phyloP scores from a whole-genome alignment of 2,113 vertebrate species.

The Oncorhynchus kisutch region DNA sequence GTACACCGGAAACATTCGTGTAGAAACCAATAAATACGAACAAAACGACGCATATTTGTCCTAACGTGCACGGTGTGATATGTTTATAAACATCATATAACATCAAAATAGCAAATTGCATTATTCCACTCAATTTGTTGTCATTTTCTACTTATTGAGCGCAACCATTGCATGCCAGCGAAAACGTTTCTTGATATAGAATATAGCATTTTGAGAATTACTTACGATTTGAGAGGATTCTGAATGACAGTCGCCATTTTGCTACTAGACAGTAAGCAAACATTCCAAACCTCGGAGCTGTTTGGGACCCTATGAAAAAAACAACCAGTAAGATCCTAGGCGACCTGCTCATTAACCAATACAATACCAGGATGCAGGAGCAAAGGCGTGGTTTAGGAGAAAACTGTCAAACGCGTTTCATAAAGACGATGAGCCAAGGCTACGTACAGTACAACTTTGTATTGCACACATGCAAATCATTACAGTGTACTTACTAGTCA shows the following conservation, averaged over 20 bases:
- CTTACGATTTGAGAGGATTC: slow-evolving; percentile 98
- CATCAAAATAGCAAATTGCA: not conserved
- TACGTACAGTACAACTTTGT: too few relatives aligned
- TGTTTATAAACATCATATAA: not conserved
- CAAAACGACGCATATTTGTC: not conserved
- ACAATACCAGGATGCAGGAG: slow-evolving; percentile 45
- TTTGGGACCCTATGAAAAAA: slow-evolving; percentile 76
- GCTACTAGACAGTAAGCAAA: slow-evolving; percentile 92
- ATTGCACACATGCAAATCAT: not conserved
- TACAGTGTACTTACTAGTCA: not conserved
- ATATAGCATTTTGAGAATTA: slow-evolving; percentile 57
- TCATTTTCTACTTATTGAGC: not conserved
- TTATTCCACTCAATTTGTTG: not conserved
- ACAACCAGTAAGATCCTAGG: slow-evolving; percentile 79
- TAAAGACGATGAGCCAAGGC: too few relatives aligned
- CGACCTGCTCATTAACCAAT: slow-evolving; percentile 81
- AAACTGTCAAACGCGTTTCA: slow-evolving; percentile 86
- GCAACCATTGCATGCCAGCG: not conserved
- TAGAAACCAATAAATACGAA: not conserved
- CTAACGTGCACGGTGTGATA: not conserved
- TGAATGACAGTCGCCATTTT: slow-evolving; percentile 99
- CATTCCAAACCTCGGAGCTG: slow-evolving; percentile 90
- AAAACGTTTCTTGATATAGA: not conserved
- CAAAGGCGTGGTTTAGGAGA: slow-evolving; percentile 77
- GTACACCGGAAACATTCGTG: not conserved